Evolutionary conservation across 2,113 vertebrate genomes (phyloP).

Genomic region (Fulmarus glacialis): DNA sequence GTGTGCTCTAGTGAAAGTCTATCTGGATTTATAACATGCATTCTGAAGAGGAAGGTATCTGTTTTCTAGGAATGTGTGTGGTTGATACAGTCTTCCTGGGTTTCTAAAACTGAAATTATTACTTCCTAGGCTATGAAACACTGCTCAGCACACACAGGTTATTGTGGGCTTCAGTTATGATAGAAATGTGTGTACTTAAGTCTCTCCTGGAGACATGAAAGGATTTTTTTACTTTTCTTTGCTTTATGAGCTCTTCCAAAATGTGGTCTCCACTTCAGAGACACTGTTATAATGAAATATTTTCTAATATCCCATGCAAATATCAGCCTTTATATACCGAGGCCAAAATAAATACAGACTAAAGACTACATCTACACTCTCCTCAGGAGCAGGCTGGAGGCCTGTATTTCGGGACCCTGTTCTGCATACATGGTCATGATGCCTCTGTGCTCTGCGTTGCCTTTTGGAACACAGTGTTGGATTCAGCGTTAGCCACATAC

Average conservation of each 20-base stretch:
- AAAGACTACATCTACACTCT: background rate
- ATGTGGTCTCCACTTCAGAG: slow-evolving; percentile 46
- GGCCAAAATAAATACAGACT: background rate
- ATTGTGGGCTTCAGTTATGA: slow-evolving; percentile 57
- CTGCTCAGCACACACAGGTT: slow-evolving; percentile 5
- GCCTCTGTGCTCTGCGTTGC: background rate
- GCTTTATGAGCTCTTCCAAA: slow-evolving; percentile 32
- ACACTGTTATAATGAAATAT: slow-evolving; percentile 51
- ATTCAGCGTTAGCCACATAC: background rate
- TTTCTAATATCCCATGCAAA: slow-evolving; percentile 67
- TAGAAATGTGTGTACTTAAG: slow-evolving; percentile 40
- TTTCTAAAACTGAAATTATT: slow-evolving; percentile 40
- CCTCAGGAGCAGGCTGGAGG: background rate
- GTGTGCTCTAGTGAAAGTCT: background rate
- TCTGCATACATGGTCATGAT: background rate
- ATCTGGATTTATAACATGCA: background rate
- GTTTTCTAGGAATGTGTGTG: slow-evolving; percentile 14
- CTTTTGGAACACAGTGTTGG: background rate
- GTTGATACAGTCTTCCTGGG: background rate
- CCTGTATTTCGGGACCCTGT: background rate
- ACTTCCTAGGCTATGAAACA: slow-evolving; percentile 18
- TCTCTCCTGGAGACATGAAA: slow-evolving; percentile 48
- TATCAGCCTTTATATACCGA: slow-evolving; percentile 31
- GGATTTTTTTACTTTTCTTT: background rate
- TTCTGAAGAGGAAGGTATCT: slow-evolving; percentile 6